Evolutionary conservation across 2,888 invertebrate genomes (phyloP).

Genomic region (Podabrus alpinus): DNA sequence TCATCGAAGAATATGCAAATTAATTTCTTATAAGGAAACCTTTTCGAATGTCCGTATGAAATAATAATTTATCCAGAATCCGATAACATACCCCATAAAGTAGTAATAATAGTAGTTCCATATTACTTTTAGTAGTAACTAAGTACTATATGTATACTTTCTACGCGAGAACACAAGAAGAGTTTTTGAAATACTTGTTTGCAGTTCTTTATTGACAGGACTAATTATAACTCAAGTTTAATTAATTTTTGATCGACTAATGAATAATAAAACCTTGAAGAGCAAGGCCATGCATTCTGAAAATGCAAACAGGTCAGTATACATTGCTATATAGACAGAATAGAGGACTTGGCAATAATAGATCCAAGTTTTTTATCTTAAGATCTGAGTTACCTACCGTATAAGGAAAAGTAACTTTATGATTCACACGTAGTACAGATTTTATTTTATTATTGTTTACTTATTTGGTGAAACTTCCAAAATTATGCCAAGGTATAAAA

Average conservation of each 20-base stretch:
- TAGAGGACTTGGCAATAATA: conserved; percentile 5
- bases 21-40: no score
- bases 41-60: no score
- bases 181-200: background rate
- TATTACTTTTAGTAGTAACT: background rate
- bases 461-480: background rate
- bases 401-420: conserved; percentile 17
- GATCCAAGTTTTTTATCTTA: conserved; percentile 2
- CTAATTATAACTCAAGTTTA: background rate
- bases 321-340: conserved; percentile 9
- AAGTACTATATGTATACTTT: no score
- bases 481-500: background rate
- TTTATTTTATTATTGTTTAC: background rate
- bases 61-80: no score
- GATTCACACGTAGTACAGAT: conserved; percentile 12
- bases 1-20: no score
- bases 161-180: background rate
- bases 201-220: background rate
- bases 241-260: conserved; percentile 8
- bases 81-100: no score
- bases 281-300: conserved; percentile 9
- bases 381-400: conserved; percentile 9
- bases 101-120: background rate
- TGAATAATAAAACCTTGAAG: conserved; percentile 11
- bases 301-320: conserved; percentile 7